Evolutionary conservation across 53 echinoderm and acorn worm species (phyloP).

Genomic region (Glandiceps talaboti): DNA sequence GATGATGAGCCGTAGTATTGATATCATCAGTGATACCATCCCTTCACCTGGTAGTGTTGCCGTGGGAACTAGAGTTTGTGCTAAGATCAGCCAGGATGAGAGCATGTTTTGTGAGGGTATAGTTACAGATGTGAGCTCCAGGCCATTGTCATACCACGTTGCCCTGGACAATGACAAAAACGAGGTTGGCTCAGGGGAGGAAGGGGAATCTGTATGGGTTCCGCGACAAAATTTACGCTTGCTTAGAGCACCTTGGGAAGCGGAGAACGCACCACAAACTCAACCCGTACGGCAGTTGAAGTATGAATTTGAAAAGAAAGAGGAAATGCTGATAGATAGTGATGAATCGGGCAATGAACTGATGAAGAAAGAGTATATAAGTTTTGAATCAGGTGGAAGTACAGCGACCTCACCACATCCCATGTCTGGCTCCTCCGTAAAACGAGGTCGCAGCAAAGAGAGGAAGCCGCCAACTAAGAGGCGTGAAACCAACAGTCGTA

Average conservation of each 20-base stretch:
- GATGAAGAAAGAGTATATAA: slow-evolving; percentile 47
- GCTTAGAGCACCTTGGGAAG: slow-evolving; percentile 66
- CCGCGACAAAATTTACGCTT: slow-evolving; percentile 73
- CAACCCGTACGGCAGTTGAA: slow-evolving; percentile 54
- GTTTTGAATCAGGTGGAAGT: slow-evolving; percentile 46
- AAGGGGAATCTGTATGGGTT: slow-evolving; percentile 25
- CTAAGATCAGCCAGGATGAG: slow-evolving; percentile 39
- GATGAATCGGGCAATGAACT: slow-evolving; percentile 82
- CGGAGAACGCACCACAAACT: slow-evolving; percentile 1
- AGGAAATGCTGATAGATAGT: slow-evolving; percentile 25
- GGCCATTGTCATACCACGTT: slow-evolving; percentile 36
- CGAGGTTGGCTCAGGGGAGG: slow-evolving; percentile 3
- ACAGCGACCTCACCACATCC: slow-evolving; percentile 18
- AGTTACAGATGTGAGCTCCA: slow-evolving; percentile 25
- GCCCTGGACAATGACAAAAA: slow-evolving; percentile 2
- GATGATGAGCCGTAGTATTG: slow-evolving; percentile 26
- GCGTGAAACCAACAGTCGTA: neutral
- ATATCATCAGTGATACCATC: slow-evolving; percentile 56
- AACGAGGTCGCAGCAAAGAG: neutral
- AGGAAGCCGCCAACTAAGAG: neutral
- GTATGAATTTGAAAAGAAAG: slow-evolving; percentile 11
- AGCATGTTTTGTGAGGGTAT: slow-evolving; percentile 44
- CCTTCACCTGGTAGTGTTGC: slow-evolving; percentile 47
- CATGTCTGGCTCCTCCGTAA: neutral
- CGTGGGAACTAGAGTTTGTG: slow-evolving; percentile 61